Evolutionary conservation across 2,797 vertebrate genomes (phyloP).

Genomic region (Hyperoplus immaculatus): DNA sequence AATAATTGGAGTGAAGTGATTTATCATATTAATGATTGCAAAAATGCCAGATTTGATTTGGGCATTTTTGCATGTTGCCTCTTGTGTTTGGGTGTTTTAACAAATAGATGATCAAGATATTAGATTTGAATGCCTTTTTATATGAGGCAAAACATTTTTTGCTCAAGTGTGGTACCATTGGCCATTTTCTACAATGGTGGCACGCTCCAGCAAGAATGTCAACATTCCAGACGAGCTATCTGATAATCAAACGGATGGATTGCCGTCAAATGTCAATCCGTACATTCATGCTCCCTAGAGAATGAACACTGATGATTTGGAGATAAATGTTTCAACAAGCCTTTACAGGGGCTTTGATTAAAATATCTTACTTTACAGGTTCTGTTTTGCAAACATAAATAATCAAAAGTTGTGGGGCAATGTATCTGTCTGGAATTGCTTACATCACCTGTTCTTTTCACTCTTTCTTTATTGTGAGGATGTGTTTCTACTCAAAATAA

Average conservation of each 20-base stretch:
- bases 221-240: neutral
- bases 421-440: neutral
- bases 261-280: neutral
- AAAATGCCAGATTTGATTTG: slow-evolving; percentile 6
- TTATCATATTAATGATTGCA: slow-evolving; percentile 1
- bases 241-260: neutral
- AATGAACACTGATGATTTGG: neutral
- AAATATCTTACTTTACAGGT: neutral
- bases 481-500: slow-evolving; percentile 12
- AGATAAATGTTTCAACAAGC: neutral
- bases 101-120: neutral
- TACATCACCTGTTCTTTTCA: neutral
- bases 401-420: neutral
- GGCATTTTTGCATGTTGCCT: slow-evolving; percentile 15
- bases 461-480: neutral
- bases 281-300: neutral
- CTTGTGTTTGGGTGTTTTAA: neutral
- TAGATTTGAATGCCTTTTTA: neutral
- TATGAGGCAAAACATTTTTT: neutral
- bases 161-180: neutral
- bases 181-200: neutral
- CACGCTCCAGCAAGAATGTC: neutral
- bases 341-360: neutral
- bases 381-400: neutral
- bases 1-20: neutral